phyloP scores from a whole-genome alignment of 37 sponge, comb jelly and placozoan species.

The Tethya wilhelma region DNA sequence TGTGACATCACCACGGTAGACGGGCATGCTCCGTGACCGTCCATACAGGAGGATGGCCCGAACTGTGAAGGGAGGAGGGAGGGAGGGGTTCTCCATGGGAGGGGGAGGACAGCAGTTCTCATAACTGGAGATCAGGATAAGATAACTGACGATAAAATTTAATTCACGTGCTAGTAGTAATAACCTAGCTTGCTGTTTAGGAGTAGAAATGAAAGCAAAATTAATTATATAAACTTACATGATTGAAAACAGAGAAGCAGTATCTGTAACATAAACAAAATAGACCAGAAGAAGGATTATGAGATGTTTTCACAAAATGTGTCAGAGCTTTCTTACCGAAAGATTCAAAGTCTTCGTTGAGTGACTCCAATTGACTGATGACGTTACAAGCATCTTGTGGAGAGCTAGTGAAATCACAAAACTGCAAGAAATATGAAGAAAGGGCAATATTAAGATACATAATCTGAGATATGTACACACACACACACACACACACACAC shows the following conservation, averaged over 20 bases:
- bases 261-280: constrained; percentile 34
- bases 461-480: too few relatives aligned
- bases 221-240: constrained; percentile 25
- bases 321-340: constrained; percentile 44
- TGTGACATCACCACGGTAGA: constrained; percentile 63
- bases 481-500: too few relatives aligned
- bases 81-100: constrained; percentile 37
- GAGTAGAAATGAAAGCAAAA: not conserved
- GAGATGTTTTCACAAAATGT: not conserved
- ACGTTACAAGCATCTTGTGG: constrained; percentile 33
- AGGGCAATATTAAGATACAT: too few relatives aligned
- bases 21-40: constrained; percentile 64
- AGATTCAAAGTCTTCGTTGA: constrained; percentile 44
- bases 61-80: constrained; percentile 72
- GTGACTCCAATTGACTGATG: constrained; percentile 33
- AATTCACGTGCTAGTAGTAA: too few relatives aligned
- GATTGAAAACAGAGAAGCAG: constrained; percentile 61
- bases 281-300: not conserved
- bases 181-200: too few relatives aligned
- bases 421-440: constrained; percentile 21
- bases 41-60: constrained; percentile 69
- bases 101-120: constrained; percentile 51
- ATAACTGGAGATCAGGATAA: constrained; percentile 9
- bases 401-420: constrained; percentile 61
- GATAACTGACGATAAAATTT: not conserved